Evolutionary conservation across 2,113 vertebrate genomes (phyloP).

Genomic region (Hypanus sabinus): DNA sequence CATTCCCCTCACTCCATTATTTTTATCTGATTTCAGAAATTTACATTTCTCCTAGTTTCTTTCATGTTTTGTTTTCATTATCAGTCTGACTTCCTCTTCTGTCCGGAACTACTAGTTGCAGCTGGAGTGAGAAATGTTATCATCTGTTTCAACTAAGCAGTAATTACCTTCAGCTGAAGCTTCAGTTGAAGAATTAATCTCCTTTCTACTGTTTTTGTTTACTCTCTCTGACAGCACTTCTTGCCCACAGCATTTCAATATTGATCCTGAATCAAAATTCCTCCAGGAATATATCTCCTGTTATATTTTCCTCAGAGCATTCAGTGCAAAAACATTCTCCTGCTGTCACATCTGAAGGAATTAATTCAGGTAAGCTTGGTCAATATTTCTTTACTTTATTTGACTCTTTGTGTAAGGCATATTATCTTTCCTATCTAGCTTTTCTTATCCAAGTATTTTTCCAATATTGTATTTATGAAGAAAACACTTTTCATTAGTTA

Average conservation of each 20-base stretch:
- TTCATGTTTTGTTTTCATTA: not conserved
- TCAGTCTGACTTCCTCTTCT: not conserved
- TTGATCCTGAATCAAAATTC: not conserved
- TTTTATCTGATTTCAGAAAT: not conserved
- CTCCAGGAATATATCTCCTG: not conserved
- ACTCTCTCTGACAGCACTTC: not conserved
- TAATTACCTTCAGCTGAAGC: not conserved
- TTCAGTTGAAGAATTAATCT: not conserved
- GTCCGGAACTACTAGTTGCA: not conserved
- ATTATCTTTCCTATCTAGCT: not conserved
- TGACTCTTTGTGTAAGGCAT: not conserved
- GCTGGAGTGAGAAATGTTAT: not conserved
- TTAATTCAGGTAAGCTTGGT: not conserved
- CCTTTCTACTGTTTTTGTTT: not conserved
- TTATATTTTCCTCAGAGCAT: slow-evolving; percentile 1
- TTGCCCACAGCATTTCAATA: not conserved
- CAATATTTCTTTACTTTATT: not conserved
- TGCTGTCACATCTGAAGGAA: not conserved
- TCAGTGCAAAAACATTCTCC: not conserved
- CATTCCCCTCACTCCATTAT: not conserved
- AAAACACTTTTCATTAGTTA: not conserved
- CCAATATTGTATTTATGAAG: not conserved
- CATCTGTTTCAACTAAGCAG: slow-evolving; percentile 10
- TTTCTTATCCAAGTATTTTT: not conserved
- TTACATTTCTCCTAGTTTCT: not conserved